Conservation (phyloP, 2,113 vertebrate genomes). For the Mystacornis crossleyi region DNA sequence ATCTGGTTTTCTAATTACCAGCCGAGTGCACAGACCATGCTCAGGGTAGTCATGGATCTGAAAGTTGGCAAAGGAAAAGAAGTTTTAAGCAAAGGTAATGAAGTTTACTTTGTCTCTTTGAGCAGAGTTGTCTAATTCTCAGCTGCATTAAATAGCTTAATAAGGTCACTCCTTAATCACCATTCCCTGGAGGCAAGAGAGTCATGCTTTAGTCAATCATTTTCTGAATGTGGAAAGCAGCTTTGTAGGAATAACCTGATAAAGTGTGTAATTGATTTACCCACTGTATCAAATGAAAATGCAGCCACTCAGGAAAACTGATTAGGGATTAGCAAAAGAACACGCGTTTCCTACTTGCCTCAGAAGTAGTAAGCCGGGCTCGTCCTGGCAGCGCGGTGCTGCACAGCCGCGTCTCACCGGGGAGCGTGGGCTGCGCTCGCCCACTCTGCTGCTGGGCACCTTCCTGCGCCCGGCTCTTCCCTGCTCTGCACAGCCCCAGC, state of each 20-base stretch:
- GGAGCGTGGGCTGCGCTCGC: neutral
- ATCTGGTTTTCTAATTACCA: neutral
- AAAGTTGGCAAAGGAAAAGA: neutral
- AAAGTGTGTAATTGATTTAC: slow-evolving; percentile 39
- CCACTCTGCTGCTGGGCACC: slow-evolving; percentile 3
- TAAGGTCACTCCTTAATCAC: slow-evolving; percentile 36
- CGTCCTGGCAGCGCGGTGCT: neutral
- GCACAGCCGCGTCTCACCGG: neutral
- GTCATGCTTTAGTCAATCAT: slow-evolving; percentile 17
- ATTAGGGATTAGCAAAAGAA: neutral
- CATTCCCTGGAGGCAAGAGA: neutral
- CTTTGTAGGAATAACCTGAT: slow-evolving; percentile 27
- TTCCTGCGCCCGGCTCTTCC: neutral
- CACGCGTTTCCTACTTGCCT: neutral
- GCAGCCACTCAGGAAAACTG: neutral
- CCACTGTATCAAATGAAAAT: neutral
- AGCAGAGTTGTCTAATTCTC: neutral
- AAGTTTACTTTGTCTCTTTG: slow-evolving; percentile 14
- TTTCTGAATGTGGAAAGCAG: neutral
- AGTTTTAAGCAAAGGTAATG: neutral
- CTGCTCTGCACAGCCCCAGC: neutral
- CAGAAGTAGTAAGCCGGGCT: neutral
- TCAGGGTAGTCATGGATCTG: neutral
- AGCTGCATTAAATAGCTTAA: slow-evolving; percentile 15
- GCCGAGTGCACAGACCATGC: neutral